Base-by-base conservation (phyloP, 2,888 invertebrate genomes). In the Dynastes grantii region DNA sequence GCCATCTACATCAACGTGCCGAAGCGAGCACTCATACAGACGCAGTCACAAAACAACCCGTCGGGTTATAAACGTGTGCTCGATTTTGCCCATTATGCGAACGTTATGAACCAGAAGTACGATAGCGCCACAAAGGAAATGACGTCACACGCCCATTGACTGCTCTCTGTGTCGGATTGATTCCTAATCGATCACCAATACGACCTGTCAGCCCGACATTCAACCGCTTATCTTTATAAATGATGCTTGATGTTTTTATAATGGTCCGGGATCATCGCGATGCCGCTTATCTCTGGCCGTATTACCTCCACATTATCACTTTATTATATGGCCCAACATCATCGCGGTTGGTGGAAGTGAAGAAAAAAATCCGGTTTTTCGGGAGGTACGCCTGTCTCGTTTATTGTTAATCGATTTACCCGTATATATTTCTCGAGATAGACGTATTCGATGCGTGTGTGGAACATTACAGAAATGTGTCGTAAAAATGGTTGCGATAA, bases 51-150 rank as follows among this genome's bases (percentile, higher is more conserved):
- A 37, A 71, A 71, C 55, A 55, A 55, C 71, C 71, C n/a, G 55
- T 71, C 58, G 71, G n/a, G 70, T 71, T 71, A 71, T 71, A 71
- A 71, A 53, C 71, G 71, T 71, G 84, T 82, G 81, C 80, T 78
- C 80, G 82, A 81, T 82, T 81, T 79, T 78, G 79, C 78, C 83
- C 87, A 89, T 89, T 89, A 89, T 89, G 84, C 87, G 85, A 84
- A 87, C 86, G 88, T 89, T 89, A 89, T 89, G 89, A 89, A 89
- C 88, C 88, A 89, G 89, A 89, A 89, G 88, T 87, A 87, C 85
- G 88, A 88, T 88, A 88, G 84, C 86, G 85, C 85, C 88, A 89
- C 89, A 89, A 89, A 89, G 89, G 89, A 89, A 88, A 88, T 88
- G 88, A 88, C 89, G 89, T 88, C 88, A 88, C 87, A 88, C 88